Evolutionary conservation across 2,113 vertebrate genomes (phyloP).

Genomic region (Cranoglanis bouderius): DNA sequence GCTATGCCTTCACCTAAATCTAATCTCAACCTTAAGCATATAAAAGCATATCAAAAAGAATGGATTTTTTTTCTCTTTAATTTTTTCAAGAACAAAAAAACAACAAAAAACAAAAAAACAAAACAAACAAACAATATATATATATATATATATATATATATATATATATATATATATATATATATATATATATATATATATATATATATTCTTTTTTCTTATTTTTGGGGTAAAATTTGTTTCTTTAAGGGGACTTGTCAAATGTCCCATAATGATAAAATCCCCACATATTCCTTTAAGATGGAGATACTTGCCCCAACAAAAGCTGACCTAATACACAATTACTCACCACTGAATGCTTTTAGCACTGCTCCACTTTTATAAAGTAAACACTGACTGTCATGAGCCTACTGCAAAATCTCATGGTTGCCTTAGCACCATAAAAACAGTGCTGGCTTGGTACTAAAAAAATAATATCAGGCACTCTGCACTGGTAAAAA

Average conservation of each 20-base stretch:
- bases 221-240: background rate
- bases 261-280: background rate
- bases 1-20: background rate
- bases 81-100: too few species aligned
- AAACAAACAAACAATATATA: too few species aligned
- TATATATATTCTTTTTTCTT: too few species aligned
- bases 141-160: too few species aligned
- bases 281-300: background rate
- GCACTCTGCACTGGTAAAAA: background rate
- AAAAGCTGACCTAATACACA: background rate
- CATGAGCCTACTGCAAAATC: background rate
- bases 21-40: background rate
- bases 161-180: too few species aligned
- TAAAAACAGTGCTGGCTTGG: conserved; percentile 3
- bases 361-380: background rate
- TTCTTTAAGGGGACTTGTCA: background rate
- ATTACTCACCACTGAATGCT: background rate
- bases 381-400: background rate
- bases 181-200: too few species aligned
- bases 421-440: background rate
- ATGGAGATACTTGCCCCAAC: background rate
- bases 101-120: too few species aligned
- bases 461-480: background rate
- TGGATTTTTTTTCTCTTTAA: background rate
- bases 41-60: background rate